Percentiles rank a stretch among this genome's conserved stretches.
These are phyloP conservation scores for Carterocephalus palaemon DNA, from an alignment of 2,888 invertebrate genomes.

Conservation along the genomic window DNA sequence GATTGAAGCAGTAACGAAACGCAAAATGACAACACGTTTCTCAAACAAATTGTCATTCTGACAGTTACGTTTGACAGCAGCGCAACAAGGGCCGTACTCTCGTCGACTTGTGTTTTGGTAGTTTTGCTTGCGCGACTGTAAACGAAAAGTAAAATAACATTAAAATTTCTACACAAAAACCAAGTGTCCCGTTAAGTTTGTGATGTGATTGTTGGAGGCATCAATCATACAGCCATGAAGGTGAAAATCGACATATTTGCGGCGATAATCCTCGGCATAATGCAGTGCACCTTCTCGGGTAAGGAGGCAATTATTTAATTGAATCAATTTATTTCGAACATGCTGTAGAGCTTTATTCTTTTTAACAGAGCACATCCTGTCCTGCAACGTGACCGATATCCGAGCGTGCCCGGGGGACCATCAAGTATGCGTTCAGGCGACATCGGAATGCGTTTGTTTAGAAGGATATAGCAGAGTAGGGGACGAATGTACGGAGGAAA, in stretches of 20 bases:
- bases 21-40: too few relatives aligned
- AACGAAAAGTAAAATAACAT: conserved; percentile 40
- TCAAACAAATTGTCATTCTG: too few relatives aligned
- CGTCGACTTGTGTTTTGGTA: conserved; percentile 44
- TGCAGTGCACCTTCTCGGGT: conserved; percentile 60
- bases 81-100: too few relatives aligned
- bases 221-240: conserved; percentile 30
- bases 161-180: conserved; percentile 41
- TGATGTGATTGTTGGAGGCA: conserved; percentile 51
- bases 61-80: conserved; percentile 13
- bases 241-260: conserved; percentile 46
- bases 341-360: conserved; percentile 63
- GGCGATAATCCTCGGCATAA: conserved; percentile 54
- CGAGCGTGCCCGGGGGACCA: conserved; percentile 48
- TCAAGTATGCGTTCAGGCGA: conserved; percentile 52
- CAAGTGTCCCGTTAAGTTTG: conserved; percentile 43
- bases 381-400: conserved; percentile 57
- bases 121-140: conserved; percentile 51
- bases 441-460: conserved; percentile 51
- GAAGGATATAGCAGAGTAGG: conserved; percentile 47
- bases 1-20: too few relatives aligned
- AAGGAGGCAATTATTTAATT: conserved; percentile 77
- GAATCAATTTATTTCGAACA: conserved; percentile 67
- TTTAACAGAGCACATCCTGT: conserved; percentile 76
- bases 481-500: conserved; percentile 45